Conservation (phyloP, 2,797 vertebrate species). For the Acanthornis magna region DNA sequence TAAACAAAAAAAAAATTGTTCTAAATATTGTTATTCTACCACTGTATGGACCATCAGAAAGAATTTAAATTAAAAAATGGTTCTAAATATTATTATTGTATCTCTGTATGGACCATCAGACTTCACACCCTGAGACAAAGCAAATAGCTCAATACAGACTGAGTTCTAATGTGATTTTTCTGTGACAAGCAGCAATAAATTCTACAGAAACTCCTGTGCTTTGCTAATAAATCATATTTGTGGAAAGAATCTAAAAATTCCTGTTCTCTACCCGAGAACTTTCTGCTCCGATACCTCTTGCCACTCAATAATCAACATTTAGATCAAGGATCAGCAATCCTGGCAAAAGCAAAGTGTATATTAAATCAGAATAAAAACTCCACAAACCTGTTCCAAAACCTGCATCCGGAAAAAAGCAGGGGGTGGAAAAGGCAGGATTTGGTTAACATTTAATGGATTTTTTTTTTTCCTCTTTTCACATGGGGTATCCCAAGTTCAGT, state of each 20-base stretch:
- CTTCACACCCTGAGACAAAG: background rate
- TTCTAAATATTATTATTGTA: no score
- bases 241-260: background rate
- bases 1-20: background rate
- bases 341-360: background rate
- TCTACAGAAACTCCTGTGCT: background rate
- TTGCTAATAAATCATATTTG: background rate
- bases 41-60: no score
- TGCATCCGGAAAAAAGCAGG: background rate
- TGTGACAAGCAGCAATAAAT: background rate
- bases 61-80: no score
- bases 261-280: background rate
- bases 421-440: accelerated
- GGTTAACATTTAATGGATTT: background rate
- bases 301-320: background rate
- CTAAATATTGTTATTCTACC: no score
- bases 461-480: background rate
- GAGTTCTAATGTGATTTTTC: background rate
- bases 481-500: no score
- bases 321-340: background rate
- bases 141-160: background rate
- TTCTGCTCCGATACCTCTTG: background rate
- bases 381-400: background rate
- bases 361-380: background rate
- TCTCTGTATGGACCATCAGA: background rate